Evolutionary conservation across 2,888 invertebrate species (phyloP).

Genomic region (Acanthosoma haemorrhoidale): DNA sequence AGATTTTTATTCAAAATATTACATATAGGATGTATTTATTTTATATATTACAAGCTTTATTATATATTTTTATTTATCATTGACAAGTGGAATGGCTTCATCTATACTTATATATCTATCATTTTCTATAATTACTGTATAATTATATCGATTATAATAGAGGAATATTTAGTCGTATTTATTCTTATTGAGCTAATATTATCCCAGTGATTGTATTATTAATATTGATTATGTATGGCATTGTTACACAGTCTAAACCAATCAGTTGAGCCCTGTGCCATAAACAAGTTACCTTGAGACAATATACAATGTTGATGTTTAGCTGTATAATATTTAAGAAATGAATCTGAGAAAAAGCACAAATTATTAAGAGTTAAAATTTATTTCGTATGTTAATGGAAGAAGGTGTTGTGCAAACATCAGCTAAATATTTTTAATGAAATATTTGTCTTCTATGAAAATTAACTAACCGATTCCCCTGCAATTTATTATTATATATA

Average conservation of each 20-base stretch:
- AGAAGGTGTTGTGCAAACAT: neutral
- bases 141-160: neutral
- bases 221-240: slow-evolving; percentile 4
- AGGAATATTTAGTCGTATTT: slow-evolving; percentile 5
- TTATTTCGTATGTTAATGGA: neutral
- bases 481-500: no score
- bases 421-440: neutral
- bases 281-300: slow-evolving; percentile 26
- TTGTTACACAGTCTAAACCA: neutral
- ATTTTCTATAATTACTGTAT: neutral
- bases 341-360: neutral
- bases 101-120: neutral
- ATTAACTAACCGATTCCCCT: no score
- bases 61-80: slow-evolving; percentile 22
- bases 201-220: neutral
- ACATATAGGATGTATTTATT: neutral
- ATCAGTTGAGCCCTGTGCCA: slow-evolving; percentile 22
- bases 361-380: neutral
- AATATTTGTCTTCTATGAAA: neutral
- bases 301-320: slow-evolving; percentile 9
- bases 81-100: slow-evolving; percentile 13
- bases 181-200: neutral
- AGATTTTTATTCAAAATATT: neutral
- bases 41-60: slow-evolving; percentile 15
- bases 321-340: neutral